Conservation (phyloP, 2,113 vertebrate genomes). For the pig (Sus scrofa) region T2T-Sscrofa CM000823.6:11825501-11826000, state of each 20-base stretch:
- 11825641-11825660: not conserved
- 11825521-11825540: too few species aligned
- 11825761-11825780: not conserved
- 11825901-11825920: not conserved
- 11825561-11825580: too few species aligned
- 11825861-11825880: not conserved
- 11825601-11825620: rapidly evolving
- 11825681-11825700: not conserved
- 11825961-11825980: too few species aligned
- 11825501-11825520: not conserved
- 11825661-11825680: rapidly evolving
- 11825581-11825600: too few species aligned
- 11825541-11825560: too few species aligned
- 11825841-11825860: not conserved
- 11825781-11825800: not conserved
- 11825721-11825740: not conserved
- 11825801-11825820: not conserved
- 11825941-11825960: too few species aligned
- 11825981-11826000: too few species aligned
- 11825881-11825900: not conserved
- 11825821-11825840: not conserved
- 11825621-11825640: not conserved
- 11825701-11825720: not conserved
- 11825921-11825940: too few species aligned
- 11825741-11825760: not conserved